These are phyloP conservation scores for Alaudala cheleensis DNA, from an alignment of 2,113 vertebrate species.

Conservation along the genomic window DNA sequence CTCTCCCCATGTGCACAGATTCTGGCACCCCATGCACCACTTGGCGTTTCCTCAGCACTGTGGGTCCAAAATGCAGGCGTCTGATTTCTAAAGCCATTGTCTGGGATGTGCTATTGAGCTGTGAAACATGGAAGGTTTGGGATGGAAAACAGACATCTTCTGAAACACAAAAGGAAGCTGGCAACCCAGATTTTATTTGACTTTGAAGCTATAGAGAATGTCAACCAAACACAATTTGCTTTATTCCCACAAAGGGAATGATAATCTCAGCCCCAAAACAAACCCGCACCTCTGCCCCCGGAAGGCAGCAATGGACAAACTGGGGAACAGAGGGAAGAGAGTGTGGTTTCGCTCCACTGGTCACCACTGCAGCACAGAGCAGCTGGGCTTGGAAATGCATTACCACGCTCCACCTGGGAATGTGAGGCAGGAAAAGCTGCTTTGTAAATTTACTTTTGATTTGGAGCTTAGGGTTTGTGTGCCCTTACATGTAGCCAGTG, in stretches of 20 bases:
- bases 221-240: background rate
- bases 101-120: constrained; percentile 48
- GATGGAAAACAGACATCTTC: constrained; percentile 58
- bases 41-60: constrained; percentile 22
- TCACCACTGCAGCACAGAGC: background rate
- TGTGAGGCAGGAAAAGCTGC: background rate
- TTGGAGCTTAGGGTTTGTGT: background rate
- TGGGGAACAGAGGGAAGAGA: background rate
- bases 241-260: background rate
- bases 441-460: background rate
- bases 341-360: accelerated
- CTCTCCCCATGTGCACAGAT: constrained; percentile 1
- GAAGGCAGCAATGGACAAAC: background rate
- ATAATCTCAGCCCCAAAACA: constrained; percentile 22
- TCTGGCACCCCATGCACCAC: constrained; percentile 30
- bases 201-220: constrained; percentile 38
- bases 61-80: constrained; percentile 54
- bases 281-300: background rate
- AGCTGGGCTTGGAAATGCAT: background rate
- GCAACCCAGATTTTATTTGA: background rate
- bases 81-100: constrained; percentile 63
- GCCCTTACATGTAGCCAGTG: background rate
- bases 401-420: background rate
- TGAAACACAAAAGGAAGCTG: constrained; percentile 27
- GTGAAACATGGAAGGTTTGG: constrained; percentile 34